Base-by-base conservation (phyloP, 2,113 vertebrate genomes). In the Aegithalos caudatus region DNA sequence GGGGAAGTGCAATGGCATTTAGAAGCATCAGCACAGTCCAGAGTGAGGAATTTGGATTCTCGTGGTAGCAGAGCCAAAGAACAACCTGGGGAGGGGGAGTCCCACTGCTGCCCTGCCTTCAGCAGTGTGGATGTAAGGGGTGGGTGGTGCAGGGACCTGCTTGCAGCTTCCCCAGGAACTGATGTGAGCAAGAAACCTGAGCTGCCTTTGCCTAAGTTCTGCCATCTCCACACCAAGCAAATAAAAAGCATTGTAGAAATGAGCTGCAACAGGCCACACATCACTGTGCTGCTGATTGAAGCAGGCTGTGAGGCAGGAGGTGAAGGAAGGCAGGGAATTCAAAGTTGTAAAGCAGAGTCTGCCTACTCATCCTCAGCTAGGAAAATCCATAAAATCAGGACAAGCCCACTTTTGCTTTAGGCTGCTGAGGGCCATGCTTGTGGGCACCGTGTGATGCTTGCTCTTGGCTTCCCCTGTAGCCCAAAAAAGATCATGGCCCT, bases 171-270 rank as follows among this genome's bases (percentile, higher is more conserved):
- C 79, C 29, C 11, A 17, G 69, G 44, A 42, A 86, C 84, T 92
- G 95, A 94, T 58, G 66, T 79, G 89, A 97, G 96, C 96, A 81
- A 42, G 70, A 85, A 94, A 74, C 40, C 58, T 23, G 22, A 72
- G 73, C 65, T 64, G 70, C 29, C 90, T 95, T 93, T 94, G 91
- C 21, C 4, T 38, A 70, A 88, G 65, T 20, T 65, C 69, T 88
- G 50, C 54, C 60, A 70, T 94, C 81, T 70, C 92, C 84, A 71
- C 81, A 85, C 47, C 35, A 71, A 97, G 91, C 85, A 94, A 86
- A 88, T 95, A 95, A 96, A 97, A 91, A 95, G 87, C 19, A 7
- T 93, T 81, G 70, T 9, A 96, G 84, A 88, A 88, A 95, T 79
- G 92, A 94, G 81, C 87, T 66, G 50, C 84, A 95, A 70, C 65